phyloP scores from a whole-genome alignment of 2,888 invertebrate species.

The Cerastoderma edule region DNA sequence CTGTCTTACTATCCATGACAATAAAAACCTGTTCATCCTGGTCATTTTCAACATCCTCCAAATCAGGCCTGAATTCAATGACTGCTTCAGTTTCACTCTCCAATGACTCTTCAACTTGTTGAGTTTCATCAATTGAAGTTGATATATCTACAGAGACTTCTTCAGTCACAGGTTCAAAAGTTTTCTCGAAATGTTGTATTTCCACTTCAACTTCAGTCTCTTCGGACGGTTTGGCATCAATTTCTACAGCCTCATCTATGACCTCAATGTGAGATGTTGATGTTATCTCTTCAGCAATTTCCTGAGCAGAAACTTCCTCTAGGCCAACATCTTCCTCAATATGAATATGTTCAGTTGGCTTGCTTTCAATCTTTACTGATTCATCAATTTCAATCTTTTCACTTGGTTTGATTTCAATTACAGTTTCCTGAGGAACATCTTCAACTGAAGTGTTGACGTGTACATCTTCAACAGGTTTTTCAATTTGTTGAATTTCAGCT shows the following conservation, averaged over 20 bases:
- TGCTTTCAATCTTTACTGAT: too few relatives aligned
- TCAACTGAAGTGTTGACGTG: too few relatives aligned
- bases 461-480: too few relatives aligned
- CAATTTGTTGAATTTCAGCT: too few relatives aligned
- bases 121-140: constrained; percentile 19
- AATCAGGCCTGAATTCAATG: constrained; percentile 38
- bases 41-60: constrained; percentile 4
- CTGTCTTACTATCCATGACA: neutral
- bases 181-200: constrained; percentile 23
- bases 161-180: constrained; percentile 25
- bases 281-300: constrained; percentile 8
- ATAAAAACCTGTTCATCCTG: neutral
- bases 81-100: constrained; percentile 72
- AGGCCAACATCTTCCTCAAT: too few relatives aligned
- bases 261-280: neutral
- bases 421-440: too few relatives aligned
- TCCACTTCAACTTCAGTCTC: constrained; percentile 1
- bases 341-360: too few relatives aligned
- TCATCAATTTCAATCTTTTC: too few relatives aligned
- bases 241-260: constrained; percentile 26
- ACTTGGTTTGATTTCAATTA: too few relatives aligned
- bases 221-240: constrained; percentile 23
- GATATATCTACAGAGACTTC: constrained; percentile 25
- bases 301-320: too few relatives aligned
- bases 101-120: constrained; percentile 33